Base-by-base conservation (phyloP, 2,888 invertebrate species). In the Thymelicus acteon region DNA sequence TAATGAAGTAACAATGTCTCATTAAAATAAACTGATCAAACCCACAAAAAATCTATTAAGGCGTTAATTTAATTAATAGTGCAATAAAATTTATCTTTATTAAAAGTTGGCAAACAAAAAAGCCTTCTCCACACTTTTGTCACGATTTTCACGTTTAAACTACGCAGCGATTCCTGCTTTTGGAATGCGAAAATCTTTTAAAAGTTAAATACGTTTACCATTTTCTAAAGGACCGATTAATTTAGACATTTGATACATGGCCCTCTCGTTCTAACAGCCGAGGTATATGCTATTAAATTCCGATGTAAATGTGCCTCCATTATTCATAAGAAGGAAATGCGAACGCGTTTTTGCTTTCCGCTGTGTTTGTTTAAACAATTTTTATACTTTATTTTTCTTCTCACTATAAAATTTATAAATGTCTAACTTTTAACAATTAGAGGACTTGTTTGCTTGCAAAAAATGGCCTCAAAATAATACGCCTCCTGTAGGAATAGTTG, bases 171-270 rank as follows among this genome's bases (percentile, higher is more conserved):
- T 72, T 73, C 67, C 71, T 73, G 72, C 66, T 71, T 72, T 69
- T 54, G 65, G 31, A 74, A 69, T 72, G 67, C 62, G 67, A 72
- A 68, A 73, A 61, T 52, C 60, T 75, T 52, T 52, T 67, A 52
- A 64, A 64, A 72, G 73, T 70, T 61, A 76, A 75, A 72, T 74
- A 74, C 65, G 12, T 44, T 12, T 10, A 12, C 1, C 44, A 66
- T 19, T 60, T 67, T 62, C 47, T 66, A 63, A 58, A 60, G 44
- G 44, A 37, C 66, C 75, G 74, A 73, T 77, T 76, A 74, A 78
- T 76, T 75, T 73, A 77, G 73, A 73, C 74, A 70, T 73, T 74
- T 65, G 65, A 58, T 60, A 76, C 73, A 74, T 71, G 68, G 70
- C 37, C 74, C 72, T 19, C 74, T 60, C 57, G 68, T 60, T 49